Base-by-base conservation (phyloP, 1,140 invertebrate genomes). In the Cyrtorhinus lividipennis region DNA sequence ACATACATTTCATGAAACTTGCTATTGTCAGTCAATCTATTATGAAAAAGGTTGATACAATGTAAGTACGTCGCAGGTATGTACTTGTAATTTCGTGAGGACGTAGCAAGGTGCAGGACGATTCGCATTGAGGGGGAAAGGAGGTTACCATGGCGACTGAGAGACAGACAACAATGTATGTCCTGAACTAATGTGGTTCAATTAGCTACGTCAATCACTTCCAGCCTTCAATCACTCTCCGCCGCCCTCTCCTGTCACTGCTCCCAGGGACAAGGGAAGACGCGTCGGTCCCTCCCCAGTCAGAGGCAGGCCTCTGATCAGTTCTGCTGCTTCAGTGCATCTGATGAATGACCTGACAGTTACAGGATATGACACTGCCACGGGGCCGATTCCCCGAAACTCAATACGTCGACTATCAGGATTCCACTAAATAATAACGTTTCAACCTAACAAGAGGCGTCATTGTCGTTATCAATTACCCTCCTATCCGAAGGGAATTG, bases 161-260 rank as follows among this genome's bases (percentile, higher is more conserved):
- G 48, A 13, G 48, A 53, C 48, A 53, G 48, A 53, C 48, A 53
- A 53, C 48, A 53, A 53, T 53, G 48, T 53, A 53, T 53, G 48
- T 22, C 48, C 48, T 20, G 48, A 53, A 53, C 48, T 53, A 53
- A 53, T 53, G 48, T 53, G 48, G 48, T 53, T 53, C 48, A 53
- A 53, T 53, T 53, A 53, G 48, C 48, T 53, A 53, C 20, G 48
- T 53, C 48, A 53, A 53, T 53, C 48, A 53, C 48, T 53, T 53
- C 48, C 20, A 12, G 10, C 48, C 48, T 22, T 53, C 48, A 53
- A 53, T 53, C 48, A 53, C 48, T 8, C 48, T 22, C 10, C 18
- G 8, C 12, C n/a, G n/a, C n/a, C 48, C 18, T 22, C 20, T 20
- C 8, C 20, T 13, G 12, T 20, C 48, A 5, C 30, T 38, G 30